phyloP scores from a whole-genome alignment of 2,888 invertebrate genomes.

The Drosophila neotestacea region DNA sequence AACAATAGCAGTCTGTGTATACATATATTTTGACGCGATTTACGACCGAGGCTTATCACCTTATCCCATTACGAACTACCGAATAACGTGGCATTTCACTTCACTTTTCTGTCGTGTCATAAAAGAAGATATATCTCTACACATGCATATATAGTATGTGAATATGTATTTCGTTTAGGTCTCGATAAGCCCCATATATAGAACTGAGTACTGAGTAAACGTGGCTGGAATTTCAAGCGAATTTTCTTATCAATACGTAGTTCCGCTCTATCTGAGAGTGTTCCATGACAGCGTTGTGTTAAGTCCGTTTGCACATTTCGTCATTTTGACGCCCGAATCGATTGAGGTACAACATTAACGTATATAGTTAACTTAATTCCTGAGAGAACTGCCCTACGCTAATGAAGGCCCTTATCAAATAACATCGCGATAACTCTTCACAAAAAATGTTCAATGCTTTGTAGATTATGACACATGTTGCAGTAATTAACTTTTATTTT shows the following conservation, averaged over 20 bases:
- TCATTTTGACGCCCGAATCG: slow-evolving; percentile 8
- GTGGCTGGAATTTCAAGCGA: slow-evolving; percentile 45
- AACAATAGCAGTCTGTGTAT: slow-evolving; percentile 6
- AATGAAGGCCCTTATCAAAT: slow-evolving; percentile 36
- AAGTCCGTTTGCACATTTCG: slow-evolving; percentile 11
- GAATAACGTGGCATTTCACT: slow-evolving; percentile 2
- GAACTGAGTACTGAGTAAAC: slow-evolving; percentile 2
- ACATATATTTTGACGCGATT: slow-evolving; percentile 11
- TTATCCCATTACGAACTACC: slow-evolving; percentile 14
- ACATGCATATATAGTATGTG: background rate
- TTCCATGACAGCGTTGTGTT: slow-evolving; percentile 4
- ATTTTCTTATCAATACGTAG: slow-evolving; percentile 33
- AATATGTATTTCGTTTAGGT: slow-evolving; percentile 1
- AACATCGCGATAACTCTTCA: slow-evolving; percentile 1
- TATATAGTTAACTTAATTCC: slow-evolving; percentile 4
- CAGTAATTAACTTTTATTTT: background rate
- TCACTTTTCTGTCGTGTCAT: slow-evolving; percentile 9
- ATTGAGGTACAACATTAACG: background rate
- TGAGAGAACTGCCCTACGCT: slow-evolving; percentile 47
- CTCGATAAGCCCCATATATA: slow-evolving; percentile 14
- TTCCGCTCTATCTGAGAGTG: slow-evolving; percentile 11
- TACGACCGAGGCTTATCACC: slow-evolving; percentile 19
- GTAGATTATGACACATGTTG: slow-evolving; percentile 7
- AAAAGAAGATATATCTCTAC: slow-evolving; percentile 11
- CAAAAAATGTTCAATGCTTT: background rate